Evolutionary conservation across 1,140 invertebrate genomes (phyloP), one percentile per base, ranked within the genome.

Genomic region (Micrasema minimum): DNA sequence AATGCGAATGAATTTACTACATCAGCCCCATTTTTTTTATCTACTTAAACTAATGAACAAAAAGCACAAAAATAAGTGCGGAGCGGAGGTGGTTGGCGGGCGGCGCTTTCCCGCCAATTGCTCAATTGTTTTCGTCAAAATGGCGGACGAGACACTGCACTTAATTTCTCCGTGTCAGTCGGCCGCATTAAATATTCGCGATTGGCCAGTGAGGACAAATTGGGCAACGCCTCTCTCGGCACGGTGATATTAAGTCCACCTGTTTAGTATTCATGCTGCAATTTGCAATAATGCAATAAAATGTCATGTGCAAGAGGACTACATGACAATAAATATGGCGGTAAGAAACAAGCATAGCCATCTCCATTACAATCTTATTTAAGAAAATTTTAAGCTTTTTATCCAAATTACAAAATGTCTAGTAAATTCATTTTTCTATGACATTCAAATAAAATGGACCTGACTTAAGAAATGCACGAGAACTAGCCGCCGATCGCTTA

Each of bases 261-360:
- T 37, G 23, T 31, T 57, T 12, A 57, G 26, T 57, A 38, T 57
- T 57, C 53, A 57, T 18, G 53, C 53, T 7, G 53, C 53, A 26
- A 37, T 31, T 16, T 57, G 53, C 53, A 57, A 57, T 57, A 57
- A 14, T 57, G 53, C 53, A 57, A 57, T 57, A 57, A 57, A 57
- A 38, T 57, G 53, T 57, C 53, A 57, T 57, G 53, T 57, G 20
- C 48, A 51, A 51, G 11, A 51, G 22, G 48, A 51, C 48, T 51
- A 7, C 48, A 23, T 51, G 48, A 7, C 48, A 51, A 51, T 51
- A 51, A 51, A 51, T 51, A 51, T 51, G 20, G 48, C 48, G 48
- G n/a, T n/a, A n/a, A n/a, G n/a, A n/a, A n/a, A n/a, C n/a, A n/a
- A n/a, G n/a, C n/a, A n/a, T n/a, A n/a, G n/a, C n/a, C n/a, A n/a